phyloP scores from a whole-genome alignment of 2,888 invertebrate species.

The Limenitis camilla region DNA sequence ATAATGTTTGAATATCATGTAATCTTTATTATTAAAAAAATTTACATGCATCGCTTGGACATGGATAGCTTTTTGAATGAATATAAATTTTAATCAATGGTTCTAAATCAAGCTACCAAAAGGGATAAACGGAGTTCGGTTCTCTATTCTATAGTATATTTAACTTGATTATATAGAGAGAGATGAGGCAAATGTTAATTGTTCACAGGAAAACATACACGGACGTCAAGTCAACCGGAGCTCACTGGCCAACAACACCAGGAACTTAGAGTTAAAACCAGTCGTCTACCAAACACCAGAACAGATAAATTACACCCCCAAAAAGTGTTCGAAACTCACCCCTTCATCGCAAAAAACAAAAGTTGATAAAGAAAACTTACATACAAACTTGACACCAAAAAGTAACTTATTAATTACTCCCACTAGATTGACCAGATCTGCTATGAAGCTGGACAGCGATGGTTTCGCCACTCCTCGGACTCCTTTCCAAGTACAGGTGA shows the following conservation, averaged over 20 bases:
- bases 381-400: conserved; percentile 47
- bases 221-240: conserved; percentile 70
- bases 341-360: conserved; percentile 51
- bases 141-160: no score
- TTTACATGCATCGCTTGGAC: no score
- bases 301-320: conserved; percentile 39
- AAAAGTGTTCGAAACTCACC: conserved; percentile 41
- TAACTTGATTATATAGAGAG: no score
- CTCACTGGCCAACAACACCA: conserved; percentile 54
- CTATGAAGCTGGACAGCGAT: conserved; percentile 51
- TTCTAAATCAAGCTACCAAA: no score
- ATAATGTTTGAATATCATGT: no score
- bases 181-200: background rate
- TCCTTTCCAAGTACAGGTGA: conserved; percentile 54
- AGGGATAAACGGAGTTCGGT: no score
- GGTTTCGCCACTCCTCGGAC: conserved; percentile 62
- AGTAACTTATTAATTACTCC: conserved; percentile 49
- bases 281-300: conserved; percentile 33
- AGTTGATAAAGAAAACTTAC: conserved; percentile 57
- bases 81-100: no score
- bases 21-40: no score
- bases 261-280: conserved; percentile 30
- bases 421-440: conserved; percentile 54
- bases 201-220: conserved; percentile 66
- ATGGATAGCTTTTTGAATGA: no score